phyloP scores from a whole-genome alignment of 2,797 vertebrate genomes.

The Rhadinocentrus ornatus region DNA sequence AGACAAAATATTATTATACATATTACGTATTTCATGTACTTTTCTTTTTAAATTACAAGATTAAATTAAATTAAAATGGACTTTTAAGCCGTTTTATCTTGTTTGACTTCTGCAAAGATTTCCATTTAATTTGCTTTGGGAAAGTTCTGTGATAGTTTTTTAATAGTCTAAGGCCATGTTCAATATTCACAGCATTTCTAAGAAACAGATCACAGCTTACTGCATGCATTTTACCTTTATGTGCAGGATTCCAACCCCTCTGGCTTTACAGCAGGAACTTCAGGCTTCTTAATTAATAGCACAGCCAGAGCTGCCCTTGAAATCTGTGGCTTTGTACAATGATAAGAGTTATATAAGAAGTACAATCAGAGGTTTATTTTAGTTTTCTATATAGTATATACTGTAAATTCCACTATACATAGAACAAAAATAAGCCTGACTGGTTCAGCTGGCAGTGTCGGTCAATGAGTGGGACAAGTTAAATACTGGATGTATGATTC shows the following conservation, averaged over 20 bases:
- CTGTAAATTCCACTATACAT: background rate
- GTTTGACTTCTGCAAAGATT: background rate
- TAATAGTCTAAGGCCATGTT: background rate
- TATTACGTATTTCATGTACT: background rate
- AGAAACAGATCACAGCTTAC: background rate
- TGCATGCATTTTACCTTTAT: background rate
- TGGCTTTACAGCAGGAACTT: slow-evolving; percentile 1
- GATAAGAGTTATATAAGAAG: background rate
- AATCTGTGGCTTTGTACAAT: slow-evolving; percentile 10
- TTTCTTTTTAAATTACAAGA: background rate
- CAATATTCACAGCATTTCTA: background rate
- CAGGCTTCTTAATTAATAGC: background rate
- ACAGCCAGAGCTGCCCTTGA: slow-evolving; percentile 27
- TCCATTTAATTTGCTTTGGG: background rate
- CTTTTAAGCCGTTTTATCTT: slow-evolving; percentile 4
- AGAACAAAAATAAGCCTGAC: slow-evolving; percentile 1
- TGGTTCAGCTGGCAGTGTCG: background rate
- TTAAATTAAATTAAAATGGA: background rate
- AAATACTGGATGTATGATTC: slow-evolving; percentile 10
- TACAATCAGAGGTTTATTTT: slow-evolving; percentile 3
- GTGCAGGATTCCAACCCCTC: slow-evolving; percentile 19
- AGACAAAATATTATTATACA: background rate
- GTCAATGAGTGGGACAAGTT: background rate
- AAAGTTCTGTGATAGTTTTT: background rate
- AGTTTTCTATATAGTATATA: background rate